Percentiles rank a stretch among this genome's conserved stretches.
phyloP scores from a whole-genome alignment of 2,113 vertebrate species.

The Grallaria varia region DNA sequence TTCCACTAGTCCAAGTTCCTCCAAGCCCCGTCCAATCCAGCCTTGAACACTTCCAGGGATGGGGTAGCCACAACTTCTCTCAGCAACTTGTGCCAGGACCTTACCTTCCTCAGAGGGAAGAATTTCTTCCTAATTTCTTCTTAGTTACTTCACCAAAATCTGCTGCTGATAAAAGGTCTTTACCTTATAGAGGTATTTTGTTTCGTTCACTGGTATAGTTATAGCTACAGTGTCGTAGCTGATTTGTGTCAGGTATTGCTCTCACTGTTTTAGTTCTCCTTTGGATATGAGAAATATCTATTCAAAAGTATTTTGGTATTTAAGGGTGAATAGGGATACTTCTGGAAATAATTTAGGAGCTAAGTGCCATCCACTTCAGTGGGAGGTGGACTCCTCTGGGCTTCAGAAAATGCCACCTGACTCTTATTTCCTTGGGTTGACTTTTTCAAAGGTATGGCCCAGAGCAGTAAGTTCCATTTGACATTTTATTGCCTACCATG shows the following conservation, averaged over 20 bases:
- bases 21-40: too few species aligned
- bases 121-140: neutral
- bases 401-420: neutral
- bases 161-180: neutral
- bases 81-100: neutral
- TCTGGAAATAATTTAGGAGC: neutral
- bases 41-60: neutral
- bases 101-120: too few species aligned
- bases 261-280: neutral
- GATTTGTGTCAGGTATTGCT: neutral
- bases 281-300: neutral
- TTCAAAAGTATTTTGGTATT: neutral
- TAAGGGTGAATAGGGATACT: neutral
- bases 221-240: neutral
- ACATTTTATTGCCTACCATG: neutral
- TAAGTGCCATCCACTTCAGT: neutral
- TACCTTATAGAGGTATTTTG: neutral
- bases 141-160: neutral
- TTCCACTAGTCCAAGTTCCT: rapidly evolving
- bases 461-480: neutral
- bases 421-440: neutral
- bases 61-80: neutral
- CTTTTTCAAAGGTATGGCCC: neutral
- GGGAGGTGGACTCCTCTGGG: neutral
- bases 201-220: neutral